Evolutionary conservation across 2,888 invertebrate genomes (phyloP).

Genomic region (Crioceris asparagi): DNA sequence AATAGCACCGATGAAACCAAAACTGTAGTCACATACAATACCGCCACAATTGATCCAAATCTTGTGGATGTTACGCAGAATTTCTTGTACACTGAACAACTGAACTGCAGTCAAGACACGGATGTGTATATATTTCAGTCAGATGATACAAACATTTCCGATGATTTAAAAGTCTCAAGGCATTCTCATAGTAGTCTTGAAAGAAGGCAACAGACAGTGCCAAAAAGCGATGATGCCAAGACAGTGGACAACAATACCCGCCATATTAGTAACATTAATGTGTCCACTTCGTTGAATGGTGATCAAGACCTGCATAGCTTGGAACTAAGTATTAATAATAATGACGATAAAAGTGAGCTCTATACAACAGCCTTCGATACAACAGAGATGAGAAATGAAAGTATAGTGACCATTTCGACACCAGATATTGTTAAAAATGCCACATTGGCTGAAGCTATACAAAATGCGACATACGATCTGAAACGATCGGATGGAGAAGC

Average conservation of each 20-base stretch:
- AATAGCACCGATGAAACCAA: constrained; percentile 23
- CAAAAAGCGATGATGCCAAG: constrained; percentile 24
- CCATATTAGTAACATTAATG: constrained; percentile 25
- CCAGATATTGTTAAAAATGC: constrained; percentile 37
- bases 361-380: constrained; percentile 43
- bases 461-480: constrained; percentile 28
- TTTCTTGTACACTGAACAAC: constrained; percentile 31
- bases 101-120: constrained; percentile 21
- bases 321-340: constrained; percentile 25
- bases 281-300: constrained; percentile 24
- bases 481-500: constrained; percentile 1
- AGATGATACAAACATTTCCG: constrained; percentile 51
- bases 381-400: constrained; percentile 32
- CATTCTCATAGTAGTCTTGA: constrained; percentile 52
- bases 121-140: constrained; percentile 21
- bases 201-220: constrained; percentile 40
- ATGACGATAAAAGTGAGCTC: constrained; percentile 29
- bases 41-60: constrained; percentile 11
- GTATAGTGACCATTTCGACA: constrained; percentile 40
- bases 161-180: constrained; percentile 53
- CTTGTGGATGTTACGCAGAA: constrained; percentile 24
- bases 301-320: constrained; percentile 27
- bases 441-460: constrained; percentile 32
- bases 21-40: constrained; percentile 20
- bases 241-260: constrained; percentile 15